phyloP scores from a whole-genome alignment of 2,113 vertebrate species.

The Oreocharis arfaki region DNA sequence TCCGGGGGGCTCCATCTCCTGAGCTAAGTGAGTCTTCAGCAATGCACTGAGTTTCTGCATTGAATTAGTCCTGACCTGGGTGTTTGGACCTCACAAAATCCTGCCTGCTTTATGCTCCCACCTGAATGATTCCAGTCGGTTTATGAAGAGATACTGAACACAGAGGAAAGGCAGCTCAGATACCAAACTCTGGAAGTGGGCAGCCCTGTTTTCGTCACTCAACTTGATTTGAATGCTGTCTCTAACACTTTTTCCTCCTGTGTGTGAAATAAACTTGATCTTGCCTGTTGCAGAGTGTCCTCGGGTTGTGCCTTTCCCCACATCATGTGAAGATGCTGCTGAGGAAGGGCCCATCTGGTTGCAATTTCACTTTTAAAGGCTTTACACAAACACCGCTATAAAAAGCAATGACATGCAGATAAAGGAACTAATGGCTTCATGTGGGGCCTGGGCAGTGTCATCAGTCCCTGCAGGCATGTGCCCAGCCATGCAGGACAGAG shows the following conservation, averaged over 20 bases:
- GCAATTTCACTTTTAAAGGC: constrained; percentile 13
- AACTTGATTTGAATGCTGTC: neutral
- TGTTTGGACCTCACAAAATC: neutral
- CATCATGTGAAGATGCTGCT: neutral
- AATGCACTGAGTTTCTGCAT: neutral
- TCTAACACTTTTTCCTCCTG: neutral
- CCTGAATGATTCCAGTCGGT: neutral
- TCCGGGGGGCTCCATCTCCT: fast-evolving
- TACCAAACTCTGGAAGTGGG: neutral
- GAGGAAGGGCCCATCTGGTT: constrained; percentile 1
- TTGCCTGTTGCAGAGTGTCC: neutral
- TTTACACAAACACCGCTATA: constrained; percentile 34
- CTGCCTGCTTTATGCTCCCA: neutral
- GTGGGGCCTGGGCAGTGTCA: neutral
- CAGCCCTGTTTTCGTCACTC: neutral
- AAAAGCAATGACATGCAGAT: constrained; percentile 22
- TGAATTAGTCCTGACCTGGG: neutral
- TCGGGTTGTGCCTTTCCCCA: neutral
- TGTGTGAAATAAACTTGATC: neutral
- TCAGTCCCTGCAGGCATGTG: neutral
- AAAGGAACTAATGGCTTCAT: neutral
- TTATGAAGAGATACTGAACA: neutral
- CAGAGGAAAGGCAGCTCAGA: neutral
- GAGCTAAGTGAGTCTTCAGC: neutral
- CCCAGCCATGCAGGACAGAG: neutral